Conservation (phyloP, 2,888 invertebrate genomes). For the Lysandra coridon region DNA sequence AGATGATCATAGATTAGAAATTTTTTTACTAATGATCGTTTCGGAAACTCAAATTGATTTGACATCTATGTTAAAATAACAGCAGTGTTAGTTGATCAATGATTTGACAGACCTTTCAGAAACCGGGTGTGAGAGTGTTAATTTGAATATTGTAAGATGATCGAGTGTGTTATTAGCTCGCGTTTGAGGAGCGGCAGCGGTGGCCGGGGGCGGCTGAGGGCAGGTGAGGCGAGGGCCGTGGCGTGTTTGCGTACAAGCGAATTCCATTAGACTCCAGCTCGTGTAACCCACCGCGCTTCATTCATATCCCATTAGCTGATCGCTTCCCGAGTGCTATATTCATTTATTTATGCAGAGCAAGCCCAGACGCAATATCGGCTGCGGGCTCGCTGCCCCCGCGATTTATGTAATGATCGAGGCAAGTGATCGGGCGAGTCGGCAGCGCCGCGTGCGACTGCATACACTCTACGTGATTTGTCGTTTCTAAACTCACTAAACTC, state of each 20-base stretch:
- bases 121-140: background rate
- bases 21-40: no score
- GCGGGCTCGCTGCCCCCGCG: slow-evolving; percentile 39
- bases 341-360: slow-evolving; percentile 52
- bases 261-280: slow-evolving; percentile 77
- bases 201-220: background rate
- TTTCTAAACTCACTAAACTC: slow-evolving; percentile 19
- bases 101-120: no score
- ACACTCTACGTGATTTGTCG: slow-evolving; percentile 24
- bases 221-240: slow-evolving; percentile 58
- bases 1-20: no score
- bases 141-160: slow-evolving; percentile 7
- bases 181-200: background rate
- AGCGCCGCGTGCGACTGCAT: slow-evolving; percentile 40
- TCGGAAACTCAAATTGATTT: no score
- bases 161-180: slow-evolving; percentile 13
- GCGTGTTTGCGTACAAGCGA: slow-evolving; percentile 79
- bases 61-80: no score
- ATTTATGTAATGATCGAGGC: slow-evolving; percentile 42
- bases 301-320: slow-evolving; percentile 79
- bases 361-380: slow-evolving; percentile 41
- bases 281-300: slow-evolving; percentile 72
- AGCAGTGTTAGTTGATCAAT: no score
- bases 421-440: slow-evolving; percentile 39
- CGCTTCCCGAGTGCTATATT: slow-evolving; percentile 72